Base-by-base conservation (phyloP, 2,888 invertebrate species). In the Tillus elongatus region DNA sequence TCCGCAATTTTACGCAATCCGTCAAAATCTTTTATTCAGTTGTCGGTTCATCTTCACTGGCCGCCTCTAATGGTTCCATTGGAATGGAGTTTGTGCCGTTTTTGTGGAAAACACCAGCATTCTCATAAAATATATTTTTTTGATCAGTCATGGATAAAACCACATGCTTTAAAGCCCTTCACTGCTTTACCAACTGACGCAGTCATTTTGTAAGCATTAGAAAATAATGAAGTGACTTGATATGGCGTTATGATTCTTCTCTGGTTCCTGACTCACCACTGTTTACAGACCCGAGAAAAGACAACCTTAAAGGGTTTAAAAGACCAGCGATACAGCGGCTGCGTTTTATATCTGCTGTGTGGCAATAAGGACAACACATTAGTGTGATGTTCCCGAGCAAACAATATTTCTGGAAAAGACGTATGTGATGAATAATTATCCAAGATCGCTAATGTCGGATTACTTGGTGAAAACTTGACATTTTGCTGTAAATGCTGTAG, bases 331-430 rank as follows among this genome's bases (percentile, higher is more conserved):
- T 6, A 6, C n/a, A 19, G 24, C 6, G 24, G 24, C 24, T 19
- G 24, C 24, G 24, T 19, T 19, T 19, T 19, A 19, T 19, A n/a
- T 8, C 24, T 19, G 24, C 24, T 19, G 24, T 19, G 24, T 19
- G 24, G 24, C 24, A 19, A n/a, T 19, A 19, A 19, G n/a, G 24
- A 19, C 24, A 19, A 19, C n/a, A 19, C 6, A 19, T 19, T 8
- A 19, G n/a, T 19, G 24, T 19, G 24, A 19, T 19, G 24, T n/a
- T 19, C 24, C n/a, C 24, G 24, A 19, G 24, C 24, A 19, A 19
- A 19, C 6, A 19, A 19, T 19, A 19, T 19, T 19, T 6, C 24
- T 19, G 24, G 24, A 6, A 19, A 19, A 19, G 24, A 19, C 24
- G 24, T 19, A 19, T 19, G 6, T 19, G 24, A 19, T 19, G 24